Evolutionary conservation across 2,888 invertebrate species (phyloP).

Genomic region (Hirtodrosophila trivittata): DNA sequence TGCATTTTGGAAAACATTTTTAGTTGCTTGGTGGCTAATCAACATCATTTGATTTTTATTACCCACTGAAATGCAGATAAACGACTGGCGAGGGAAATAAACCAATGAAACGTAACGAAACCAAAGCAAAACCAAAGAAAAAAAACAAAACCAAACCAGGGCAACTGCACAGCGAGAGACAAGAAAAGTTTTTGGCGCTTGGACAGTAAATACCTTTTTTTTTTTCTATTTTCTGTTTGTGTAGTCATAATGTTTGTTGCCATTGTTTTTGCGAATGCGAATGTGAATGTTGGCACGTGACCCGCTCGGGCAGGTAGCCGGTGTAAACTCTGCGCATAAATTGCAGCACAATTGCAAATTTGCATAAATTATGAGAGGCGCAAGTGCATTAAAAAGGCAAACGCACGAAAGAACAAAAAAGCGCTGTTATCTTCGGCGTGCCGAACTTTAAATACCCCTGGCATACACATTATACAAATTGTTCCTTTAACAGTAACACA

Average conservation of each 20-base stretch:
- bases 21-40: conserved; percentile 34
- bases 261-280: conserved; percentile 9
- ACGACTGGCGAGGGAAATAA: conserved; percentile 48
- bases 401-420: conserved; percentile 7
- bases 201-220: conserved; percentile 24
- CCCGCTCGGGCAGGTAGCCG: conserved; percentile 38
- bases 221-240: conserved; percentile 4
- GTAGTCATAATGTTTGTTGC: conserved; percentile 22
- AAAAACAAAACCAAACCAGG: conserved; percentile 37
- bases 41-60: conserved; percentile 57
- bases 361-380: conserved; percentile 63
- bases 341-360: conserved; percentile 66
- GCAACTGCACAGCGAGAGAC: conserved; percentile 23
- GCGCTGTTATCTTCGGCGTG: conserved; percentile 21
- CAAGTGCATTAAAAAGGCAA: conserved; percentile 52
- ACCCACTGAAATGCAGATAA: conserved; percentile 57
- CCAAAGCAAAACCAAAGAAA: conserved; percentile 12
- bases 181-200: conserved; percentile 43
- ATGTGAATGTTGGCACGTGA: conserved; percentile 47
- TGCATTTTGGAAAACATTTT: conserved; percentile 29
- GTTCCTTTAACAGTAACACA: neutral
- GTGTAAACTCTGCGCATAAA: conserved; percentile 63
- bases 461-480: neutral
- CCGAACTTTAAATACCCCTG: conserved; percentile 28
- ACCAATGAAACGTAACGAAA: conserved; percentile 40